Conservation (phyloP, 2,113 vertebrate species). For the Ophthalmotilapia sp. region DNA sequence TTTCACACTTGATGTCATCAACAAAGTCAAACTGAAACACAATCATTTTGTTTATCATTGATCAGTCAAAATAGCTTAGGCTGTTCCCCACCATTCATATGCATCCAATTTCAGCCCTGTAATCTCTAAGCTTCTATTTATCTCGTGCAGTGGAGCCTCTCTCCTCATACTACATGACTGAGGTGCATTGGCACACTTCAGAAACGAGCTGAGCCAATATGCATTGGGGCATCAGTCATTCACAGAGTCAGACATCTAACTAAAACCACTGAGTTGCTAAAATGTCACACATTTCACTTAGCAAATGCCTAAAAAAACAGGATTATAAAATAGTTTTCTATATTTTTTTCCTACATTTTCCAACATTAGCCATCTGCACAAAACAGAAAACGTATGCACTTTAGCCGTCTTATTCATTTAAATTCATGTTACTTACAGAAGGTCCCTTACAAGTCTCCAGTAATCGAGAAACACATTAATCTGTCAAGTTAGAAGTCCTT, state of each 20-base stretch:
- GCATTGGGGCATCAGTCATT: not conserved
- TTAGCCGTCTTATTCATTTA: not conserved
- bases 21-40: conserved; percentile 68
- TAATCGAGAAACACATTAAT: not conserved
- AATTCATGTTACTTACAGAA: not conserved
- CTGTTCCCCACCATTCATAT: conserved; percentile 59
- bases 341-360: not conserved
- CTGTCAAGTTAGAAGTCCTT: not conserved
- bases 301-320: not conserved
- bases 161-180: not conserved
- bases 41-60: conserved; percentile 69
- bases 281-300: not conserved
- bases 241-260: not conserved
- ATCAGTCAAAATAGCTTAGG: conserved; percentile 60
- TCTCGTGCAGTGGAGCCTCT: conserved; percentile 6
- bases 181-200: not conserved
- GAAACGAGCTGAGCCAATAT: not conserved
- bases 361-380: not conserved
- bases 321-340: not conserved
- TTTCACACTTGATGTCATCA: conserved; percentile 72
- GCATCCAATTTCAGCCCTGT: conserved; percentile 56
- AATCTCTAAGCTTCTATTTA: conserved; percentile 34
- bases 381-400: not conserved
- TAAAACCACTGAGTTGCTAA: not conserved
- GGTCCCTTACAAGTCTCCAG: not conserved